These are phyloP conservation scores for Astyanax mexicanus DNA, from an alignment of 2,797 vertebrate species.

Conservation along the genomic window DNA sequence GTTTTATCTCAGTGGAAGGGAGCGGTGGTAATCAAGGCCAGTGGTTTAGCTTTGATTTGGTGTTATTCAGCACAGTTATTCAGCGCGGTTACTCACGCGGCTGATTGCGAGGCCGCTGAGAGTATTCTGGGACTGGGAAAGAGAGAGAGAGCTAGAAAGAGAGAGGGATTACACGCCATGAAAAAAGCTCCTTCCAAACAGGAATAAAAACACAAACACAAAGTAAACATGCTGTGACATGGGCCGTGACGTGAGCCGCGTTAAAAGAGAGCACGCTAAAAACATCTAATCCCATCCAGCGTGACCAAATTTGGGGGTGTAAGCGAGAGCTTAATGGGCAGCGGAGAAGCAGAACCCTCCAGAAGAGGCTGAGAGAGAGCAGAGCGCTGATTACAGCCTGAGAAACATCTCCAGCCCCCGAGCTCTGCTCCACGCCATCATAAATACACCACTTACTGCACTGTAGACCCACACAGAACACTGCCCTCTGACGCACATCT, in stretches of 20 bases:
- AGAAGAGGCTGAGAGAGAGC: slow-evolving; percentile 29
- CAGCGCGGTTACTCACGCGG: slow-evolving; percentile 19
- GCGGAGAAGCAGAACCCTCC: slow-evolving; percentile 11
- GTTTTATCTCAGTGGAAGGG: slow-evolving; percentile 34
- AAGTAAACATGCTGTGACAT: slow-evolving; percentile 45
- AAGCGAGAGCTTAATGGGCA: slow-evolving; percentile 37
- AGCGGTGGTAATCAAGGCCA: slow-evolving; percentile 10
- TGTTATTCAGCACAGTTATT: slow-evolving; percentile 41
- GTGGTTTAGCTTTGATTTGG: slow-evolving; percentile 50
- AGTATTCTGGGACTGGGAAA: slow-evolving; percentile 33
- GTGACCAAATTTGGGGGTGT: slow-evolving; percentile 45
- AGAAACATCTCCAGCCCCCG: slow-evolving; percentile 26
- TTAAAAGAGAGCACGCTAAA: slow-evolving; percentile 37
- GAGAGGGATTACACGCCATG: slow-evolving; percentile 35
- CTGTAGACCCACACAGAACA: slow-evolving; percentile 15
- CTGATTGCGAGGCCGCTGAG: slow-evolving; percentile 34
- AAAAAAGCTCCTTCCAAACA: slow-evolving; percentile 36
- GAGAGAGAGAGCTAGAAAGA: too few relatives aligned
- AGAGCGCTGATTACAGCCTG: slow-evolving; percentile 32
- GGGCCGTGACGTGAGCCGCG: slow-evolving; percentile 28
- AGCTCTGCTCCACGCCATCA: slow-evolving; percentile 6
- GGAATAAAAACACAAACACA: background rate
- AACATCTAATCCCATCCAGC: slow-evolving; percentile 43
- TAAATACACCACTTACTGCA: slow-evolving; percentile 16
- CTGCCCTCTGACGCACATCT: slow-evolving; percentile 26